These are phyloP conservation scores for Ischnura elegans DNA, from an alignment of 2,888 invertebrate species.

Conservation along the genomic window DNA sequence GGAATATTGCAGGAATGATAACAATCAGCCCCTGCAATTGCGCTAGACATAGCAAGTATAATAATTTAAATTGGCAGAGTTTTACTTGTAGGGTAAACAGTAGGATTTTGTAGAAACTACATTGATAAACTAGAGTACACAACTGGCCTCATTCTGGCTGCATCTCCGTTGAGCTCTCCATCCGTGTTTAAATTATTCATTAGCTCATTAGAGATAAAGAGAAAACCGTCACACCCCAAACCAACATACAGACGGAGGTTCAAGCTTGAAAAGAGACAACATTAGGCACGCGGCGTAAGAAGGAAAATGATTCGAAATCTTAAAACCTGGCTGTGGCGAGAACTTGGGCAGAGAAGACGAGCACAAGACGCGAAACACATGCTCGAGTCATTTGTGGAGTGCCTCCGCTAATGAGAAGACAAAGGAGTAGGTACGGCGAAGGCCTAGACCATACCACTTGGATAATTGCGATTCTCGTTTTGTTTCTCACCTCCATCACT, in stretches of 20 bases:
- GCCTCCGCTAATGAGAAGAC: neutral
- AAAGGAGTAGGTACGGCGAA: neutral
- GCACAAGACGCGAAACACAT: neutral
- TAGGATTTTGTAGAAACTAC: too few species aligned
- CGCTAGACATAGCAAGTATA: too few species aligned
- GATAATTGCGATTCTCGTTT: neutral
- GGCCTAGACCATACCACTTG: neutral
- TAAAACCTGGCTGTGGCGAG: too few species aligned
- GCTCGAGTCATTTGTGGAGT: neutral
- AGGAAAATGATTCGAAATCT: neutral
- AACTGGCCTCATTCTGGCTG: too few species aligned
- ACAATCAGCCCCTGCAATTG: too few species aligned
- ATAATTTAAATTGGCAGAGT: too few species aligned
- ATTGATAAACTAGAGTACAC: too few species aligned
- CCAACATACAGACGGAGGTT: too few species aligned
- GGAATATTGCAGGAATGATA: too few species aligned
- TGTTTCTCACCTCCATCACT: neutral
- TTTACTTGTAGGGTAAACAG: too few species aligned
- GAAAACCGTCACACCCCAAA: neutral
- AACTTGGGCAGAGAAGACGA: neutral
- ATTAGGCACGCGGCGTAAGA: neutral
- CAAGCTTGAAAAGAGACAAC: too few species aligned
- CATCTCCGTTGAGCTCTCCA: neutral
- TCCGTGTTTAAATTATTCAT: neutral
- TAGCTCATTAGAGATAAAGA: neutral